These are phyloP conservation scores for Sabatieria punctata DNA, from an alignment of 2,888 invertebrate species.

Conservation along the genomic window DNA sequence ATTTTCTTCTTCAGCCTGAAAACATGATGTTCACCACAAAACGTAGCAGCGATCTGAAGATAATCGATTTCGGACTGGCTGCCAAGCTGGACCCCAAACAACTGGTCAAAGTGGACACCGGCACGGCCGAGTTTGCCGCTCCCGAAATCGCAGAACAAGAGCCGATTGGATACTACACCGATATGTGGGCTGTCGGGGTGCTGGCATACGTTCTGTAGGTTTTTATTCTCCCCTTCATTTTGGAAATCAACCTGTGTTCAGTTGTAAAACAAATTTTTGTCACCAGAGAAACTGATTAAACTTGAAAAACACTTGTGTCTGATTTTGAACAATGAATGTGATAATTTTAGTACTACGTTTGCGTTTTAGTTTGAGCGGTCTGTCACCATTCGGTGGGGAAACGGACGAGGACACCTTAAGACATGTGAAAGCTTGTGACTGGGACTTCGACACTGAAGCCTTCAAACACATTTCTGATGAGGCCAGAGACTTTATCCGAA, in stretches of 20 bases:
- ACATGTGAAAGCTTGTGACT: conserved; percentile 94
- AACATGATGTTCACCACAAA: conserved; percentile 99
- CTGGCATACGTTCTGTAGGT: conserved; percentile 92
- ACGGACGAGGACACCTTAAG: conserved; percentile 93
- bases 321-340: too few relatives aligned
- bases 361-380: conserved; percentile 67
- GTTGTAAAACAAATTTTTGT: too few relatives aligned
- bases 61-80: conserved; percentile 98
- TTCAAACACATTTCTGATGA: conserved; percentile 86
- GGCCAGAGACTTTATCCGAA: conserved; percentile 91
- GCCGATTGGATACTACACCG: conserved; percentile 98
- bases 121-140: conserved; percentile 97
- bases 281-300: too few relatives aligned
- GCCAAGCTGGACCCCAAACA: conserved; percentile 95
- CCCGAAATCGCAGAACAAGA: conserved; percentile 97
- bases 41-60: conserved; percentile 80
- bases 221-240: conserved; percentile 1
- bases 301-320: too few relatives aligned
- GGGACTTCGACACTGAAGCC: conserved; percentile 94
- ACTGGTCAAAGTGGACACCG: conserved; percentile 76
- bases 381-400: conserved; percentile 97
- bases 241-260: too few relatives aligned
- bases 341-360: too few relatives aligned
- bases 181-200: conserved; percentile 99
- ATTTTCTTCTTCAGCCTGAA: conserved; percentile 74